A percentile compares a stretch with the other conserved stretches of the same genome.
Evolutionary conservation across 1,140 invertebrate genomes (phyloP).

Genomic region (Drosophila fuyamai): DNA sequence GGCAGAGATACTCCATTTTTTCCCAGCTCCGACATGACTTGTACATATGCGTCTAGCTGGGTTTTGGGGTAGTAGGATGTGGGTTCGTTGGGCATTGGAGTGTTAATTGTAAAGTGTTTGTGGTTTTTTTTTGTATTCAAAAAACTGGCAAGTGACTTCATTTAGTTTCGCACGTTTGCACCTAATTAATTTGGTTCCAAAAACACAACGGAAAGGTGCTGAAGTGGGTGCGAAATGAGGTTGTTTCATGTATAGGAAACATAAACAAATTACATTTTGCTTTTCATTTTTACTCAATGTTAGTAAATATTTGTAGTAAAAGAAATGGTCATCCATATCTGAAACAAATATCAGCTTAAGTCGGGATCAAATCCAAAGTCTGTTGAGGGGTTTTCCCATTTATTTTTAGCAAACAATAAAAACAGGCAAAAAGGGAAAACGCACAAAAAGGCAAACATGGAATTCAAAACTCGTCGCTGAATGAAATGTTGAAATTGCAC

Average conservation of each 20-base stretch:
- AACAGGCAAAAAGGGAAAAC: slow-evolving; percentile 11
- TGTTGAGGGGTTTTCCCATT: background rate
- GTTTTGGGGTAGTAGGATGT: background rate
- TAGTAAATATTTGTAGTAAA: background rate
- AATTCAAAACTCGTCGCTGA: slow-evolving; percentile 72
- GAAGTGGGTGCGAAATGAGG: slow-evolving; percentile 15
- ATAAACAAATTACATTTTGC: too few species aligned
- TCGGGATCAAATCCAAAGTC: slow-evolving; percentile 8
- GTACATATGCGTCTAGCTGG: slow-evolving; percentile 37
- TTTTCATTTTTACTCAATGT: too few species aligned
- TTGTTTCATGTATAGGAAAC: slow-evolving; percentile 5
- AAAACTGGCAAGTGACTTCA: slow-evolving; percentile 61
- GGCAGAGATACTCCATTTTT: slow-evolving; percentile 32
- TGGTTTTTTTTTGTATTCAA: slow-evolving; percentile 6
- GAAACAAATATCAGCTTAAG: background rate
- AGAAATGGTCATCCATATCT: background rate
- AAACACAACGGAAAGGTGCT: slow-evolving; percentile 1
- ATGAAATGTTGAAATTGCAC: slow-evolving; percentile 75
- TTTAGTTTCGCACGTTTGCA: slow-evolving; percentile 70
- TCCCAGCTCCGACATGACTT: slow-evolving; percentile 42
- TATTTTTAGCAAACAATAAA: slow-evolving; percentile 17
- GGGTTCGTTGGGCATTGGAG: slow-evolving; percentile 40
- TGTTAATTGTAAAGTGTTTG: slow-evolving; percentile 69
- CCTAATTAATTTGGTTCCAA: slow-evolving; percentile 67
- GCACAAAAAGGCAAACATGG: slow-evolving; percentile 50